phyloP scores from a whole-genome alignment of 2,888 invertebrate species.

The Eristalis tenax region DNA sequence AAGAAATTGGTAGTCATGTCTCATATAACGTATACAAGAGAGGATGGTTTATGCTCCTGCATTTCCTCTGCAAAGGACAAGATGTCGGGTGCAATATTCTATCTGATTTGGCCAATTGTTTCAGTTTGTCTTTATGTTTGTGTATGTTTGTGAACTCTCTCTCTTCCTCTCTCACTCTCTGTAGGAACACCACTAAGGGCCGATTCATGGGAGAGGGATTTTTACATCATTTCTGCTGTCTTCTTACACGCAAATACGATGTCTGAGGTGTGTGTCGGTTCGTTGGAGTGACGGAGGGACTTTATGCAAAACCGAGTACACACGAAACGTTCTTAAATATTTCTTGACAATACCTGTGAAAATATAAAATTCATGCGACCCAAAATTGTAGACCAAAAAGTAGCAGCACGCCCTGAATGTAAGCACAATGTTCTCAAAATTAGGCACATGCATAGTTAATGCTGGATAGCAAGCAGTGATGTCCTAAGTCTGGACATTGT shows the following conservation, averaged over 20 bases:
- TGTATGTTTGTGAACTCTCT: conserved; percentile 36
- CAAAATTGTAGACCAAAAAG: conserved; percentile 25
- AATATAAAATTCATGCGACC: conserved; percentile 40
- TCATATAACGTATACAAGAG: conserved; percentile 43
- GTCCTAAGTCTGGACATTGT: not conserved
- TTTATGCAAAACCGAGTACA: conserved; percentile 28
- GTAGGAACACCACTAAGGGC: conserved; percentile 51
- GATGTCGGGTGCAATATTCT: conserved; percentile 72
- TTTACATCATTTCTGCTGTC: conserved; percentile 43
- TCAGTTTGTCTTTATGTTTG: conserved; percentile 56
- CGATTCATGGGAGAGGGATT: conserved; percentile 42
- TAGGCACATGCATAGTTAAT: conserved; percentile 25
- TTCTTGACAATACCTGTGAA: conserved; percentile 41
- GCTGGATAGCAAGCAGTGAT: not conserved
- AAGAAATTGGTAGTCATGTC: conserved; percentile 59
- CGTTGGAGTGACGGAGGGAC: conserved; percentile 3
- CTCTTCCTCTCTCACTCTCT: not conserved
- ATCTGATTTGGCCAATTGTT: conserved; percentile 71
- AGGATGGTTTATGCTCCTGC: conserved; percentile 62
- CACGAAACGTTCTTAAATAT: conserved; percentile 31
- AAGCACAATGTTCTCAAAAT: conserved; percentile 16
- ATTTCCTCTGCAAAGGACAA: conserved; percentile 69
- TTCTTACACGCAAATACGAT: not conserved
- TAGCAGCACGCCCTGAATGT: conserved; percentile 1
- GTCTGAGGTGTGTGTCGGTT: not conserved